Percentiles rank a stretch among this genome's conserved stretches.
Evolutionary conservation across 2,888 invertebrate species (phyloP).

Genomic region (Choristoneura rosaceana): DNA sequence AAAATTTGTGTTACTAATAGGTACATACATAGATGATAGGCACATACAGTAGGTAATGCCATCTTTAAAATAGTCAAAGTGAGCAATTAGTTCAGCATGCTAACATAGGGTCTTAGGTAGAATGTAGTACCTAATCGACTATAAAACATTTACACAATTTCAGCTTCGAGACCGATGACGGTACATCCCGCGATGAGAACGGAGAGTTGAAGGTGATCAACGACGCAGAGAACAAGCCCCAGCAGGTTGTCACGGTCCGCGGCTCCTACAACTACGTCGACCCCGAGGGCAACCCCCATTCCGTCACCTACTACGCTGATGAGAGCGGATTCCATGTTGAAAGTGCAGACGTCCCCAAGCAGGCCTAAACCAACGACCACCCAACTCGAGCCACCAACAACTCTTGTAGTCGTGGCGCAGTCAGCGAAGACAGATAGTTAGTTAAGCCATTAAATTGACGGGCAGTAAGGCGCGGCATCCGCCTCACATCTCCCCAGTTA

Average conservation of each 20-base stretch:
- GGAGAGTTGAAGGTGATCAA: conserved; percentile 73
- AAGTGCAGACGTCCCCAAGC: conserved; percentile 86
- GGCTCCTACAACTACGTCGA: conserved; percentile 86
- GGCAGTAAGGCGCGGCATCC: conserved; percentile 46
- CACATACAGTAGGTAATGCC: no score
- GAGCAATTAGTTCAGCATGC: no score
- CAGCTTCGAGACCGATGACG: conserved; percentile 85
- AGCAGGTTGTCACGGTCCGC: conserved; percentile 82
- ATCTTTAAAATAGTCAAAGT: no score
- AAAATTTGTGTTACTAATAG: no score
- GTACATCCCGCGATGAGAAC: conserved; percentile 79
- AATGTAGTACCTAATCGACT: no score
- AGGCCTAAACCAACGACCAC: conserved; percentile 42
- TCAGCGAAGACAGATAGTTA: conserved; percentile 5
- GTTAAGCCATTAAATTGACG: conserved; percentile 21
- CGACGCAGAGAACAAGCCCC: conserved; percentile 86
- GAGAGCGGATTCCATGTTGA: conserved; percentile 87
- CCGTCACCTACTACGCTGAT: conserved; percentile 85
- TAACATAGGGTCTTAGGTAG: not conserved
- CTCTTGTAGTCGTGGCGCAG: conserved; percentile 44
- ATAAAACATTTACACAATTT: conserved; percentile 22
- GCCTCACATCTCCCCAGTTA: conserved; percentile 47
- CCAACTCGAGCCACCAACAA: not conserved
- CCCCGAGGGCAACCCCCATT: conserved; percentile 81
- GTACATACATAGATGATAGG: no score